Evolutionary conservation across 2,113 vertebrate genomes (phyloP).

Genomic region (Sprattus sprattus): DNA sequence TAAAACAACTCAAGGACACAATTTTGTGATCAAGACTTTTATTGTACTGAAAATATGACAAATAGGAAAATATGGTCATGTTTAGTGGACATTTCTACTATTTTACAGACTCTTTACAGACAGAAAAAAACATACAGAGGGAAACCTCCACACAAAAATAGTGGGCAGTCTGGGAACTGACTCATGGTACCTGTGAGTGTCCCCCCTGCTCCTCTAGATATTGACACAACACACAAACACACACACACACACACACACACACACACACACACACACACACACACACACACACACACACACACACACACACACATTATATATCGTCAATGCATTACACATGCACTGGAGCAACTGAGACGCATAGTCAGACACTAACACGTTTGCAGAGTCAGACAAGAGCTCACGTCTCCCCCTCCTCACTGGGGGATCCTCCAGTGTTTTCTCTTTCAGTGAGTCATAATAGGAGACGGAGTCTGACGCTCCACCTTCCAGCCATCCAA

Average conservation of each 20-base stretch:
- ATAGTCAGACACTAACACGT: not conserved
- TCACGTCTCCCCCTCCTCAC: not conserved
- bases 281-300: not conserved
- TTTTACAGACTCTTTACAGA: not conserved
- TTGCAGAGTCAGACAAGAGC: not conserved
- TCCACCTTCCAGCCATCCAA: not conserved
- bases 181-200: not conserved
- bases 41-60: not conserved
- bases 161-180: not conserved
- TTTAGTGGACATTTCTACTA: not conserved
- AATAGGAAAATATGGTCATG: not conserved
- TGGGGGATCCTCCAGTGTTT: not conserved
- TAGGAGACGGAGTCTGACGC: not conserved
- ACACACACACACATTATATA: not conserved
- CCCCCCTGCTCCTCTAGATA: not conserved
- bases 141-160: not conserved
- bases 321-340: not conserved
- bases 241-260: not conserved
- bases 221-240: not conserved
- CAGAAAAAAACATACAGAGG: not conserved
- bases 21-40: not conserved
- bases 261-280: too few relatives aligned
- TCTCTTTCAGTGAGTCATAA: not conserved
- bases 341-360: not conserved
- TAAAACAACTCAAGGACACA: not conserved